Conservation (phyloP, 30 jellyfish, hydroid and myxozoan genomes). For the Catostylus mosaicus region DNA sequence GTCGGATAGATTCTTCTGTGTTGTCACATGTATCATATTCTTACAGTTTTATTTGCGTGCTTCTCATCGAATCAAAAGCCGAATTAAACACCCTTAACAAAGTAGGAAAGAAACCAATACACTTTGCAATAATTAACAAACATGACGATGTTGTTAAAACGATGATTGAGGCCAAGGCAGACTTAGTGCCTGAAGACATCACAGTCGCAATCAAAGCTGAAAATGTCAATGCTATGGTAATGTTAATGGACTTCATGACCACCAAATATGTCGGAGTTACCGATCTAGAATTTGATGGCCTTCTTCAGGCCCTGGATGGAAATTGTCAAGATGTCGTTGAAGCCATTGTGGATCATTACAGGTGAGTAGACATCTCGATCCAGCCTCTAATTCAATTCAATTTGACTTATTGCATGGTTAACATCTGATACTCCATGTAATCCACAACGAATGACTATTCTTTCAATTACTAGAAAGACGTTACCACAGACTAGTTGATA, state of each 20-base stretch:
- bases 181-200: slow-evolving; percentile 18
- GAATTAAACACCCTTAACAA: not conserved
- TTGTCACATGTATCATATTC: too few relatives aligned
- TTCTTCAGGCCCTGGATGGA: slow-evolving; percentile 2
- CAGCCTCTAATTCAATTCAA: too few relatives aligned
- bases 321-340: slow-evolving; percentile 8
- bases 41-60: not conserved
- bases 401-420: too few relatives aligned
- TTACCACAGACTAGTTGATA: too few relatives aligned
- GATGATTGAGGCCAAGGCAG: slow-evolving; percentile 5
- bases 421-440: too few relatives aligned
- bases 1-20: too few relatives aligned
- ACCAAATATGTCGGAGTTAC: not conserved
- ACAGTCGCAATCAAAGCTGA: slow-evolving; percentile 1
- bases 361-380: too few relatives aligned
- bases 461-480: too few relatives aligned
- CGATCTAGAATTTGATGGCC: not conserved
- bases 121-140: not conserved
- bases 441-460: too few relatives aligned
- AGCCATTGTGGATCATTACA: slow-evolving; percentile 22
- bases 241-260: slow-evolving; percentile 26
- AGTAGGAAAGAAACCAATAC: slow-evolving; percentile 19
- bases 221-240: slow-evolving; percentile 18
- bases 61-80: slow-evolving; percentile 19
- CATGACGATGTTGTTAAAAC: not conserved